These are phyloP conservation scores for Hemicrepidius hirtus DNA, from an alignment of 2,888 invertebrate species.

Conservation along the genomic window DNA sequence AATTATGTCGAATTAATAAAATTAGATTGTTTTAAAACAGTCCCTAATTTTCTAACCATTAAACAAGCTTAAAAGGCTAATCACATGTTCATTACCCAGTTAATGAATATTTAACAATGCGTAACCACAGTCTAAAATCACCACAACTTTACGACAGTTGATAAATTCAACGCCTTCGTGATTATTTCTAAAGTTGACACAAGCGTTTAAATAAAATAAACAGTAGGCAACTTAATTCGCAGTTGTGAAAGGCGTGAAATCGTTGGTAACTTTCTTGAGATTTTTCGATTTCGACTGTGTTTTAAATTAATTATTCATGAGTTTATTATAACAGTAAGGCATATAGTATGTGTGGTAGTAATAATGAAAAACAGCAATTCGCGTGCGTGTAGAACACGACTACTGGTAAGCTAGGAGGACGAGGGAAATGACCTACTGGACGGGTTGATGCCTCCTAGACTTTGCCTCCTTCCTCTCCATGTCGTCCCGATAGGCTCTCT, in stretches of 20 bases:
- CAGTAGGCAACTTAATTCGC: constrained; percentile 53
- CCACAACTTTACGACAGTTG: neutral
- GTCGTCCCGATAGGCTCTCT: constrained; percentile 38
- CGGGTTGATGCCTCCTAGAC: constrained; percentile 57
- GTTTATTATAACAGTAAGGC: constrained; percentile 32
- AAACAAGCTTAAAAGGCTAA: constrained; percentile 31
- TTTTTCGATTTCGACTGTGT: neutral
- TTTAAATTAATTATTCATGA: constrained; percentile 27
- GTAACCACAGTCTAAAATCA: constrained; percentile 29
- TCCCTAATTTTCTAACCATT: constrained; percentile 24
- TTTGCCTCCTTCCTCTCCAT: constrained; percentile 26
- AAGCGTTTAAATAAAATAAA: neutral
- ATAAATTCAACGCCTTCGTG: neutral
- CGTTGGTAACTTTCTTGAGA: neutral
- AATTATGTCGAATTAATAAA: neutral
- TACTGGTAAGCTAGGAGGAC: constrained; percentile 20
- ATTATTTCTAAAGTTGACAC: neutral
- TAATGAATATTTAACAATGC: constrained; percentile 35
- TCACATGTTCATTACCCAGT: constrained; percentile 15
- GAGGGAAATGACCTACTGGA: constrained; percentile 59
- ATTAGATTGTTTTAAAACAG: constrained; percentile 1
- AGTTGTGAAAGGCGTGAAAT: constrained; percentile 36
- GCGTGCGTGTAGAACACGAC: constrained; percentile 42
- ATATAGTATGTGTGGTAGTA: constrained; percentile 24
- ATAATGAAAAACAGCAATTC: constrained; percentile 35